These are phyloP conservation scores for Hirtodrosophila histrioides DNA, from an alignment of 2,888 invertebrate genomes.

Conservation along the genomic window DNA sequence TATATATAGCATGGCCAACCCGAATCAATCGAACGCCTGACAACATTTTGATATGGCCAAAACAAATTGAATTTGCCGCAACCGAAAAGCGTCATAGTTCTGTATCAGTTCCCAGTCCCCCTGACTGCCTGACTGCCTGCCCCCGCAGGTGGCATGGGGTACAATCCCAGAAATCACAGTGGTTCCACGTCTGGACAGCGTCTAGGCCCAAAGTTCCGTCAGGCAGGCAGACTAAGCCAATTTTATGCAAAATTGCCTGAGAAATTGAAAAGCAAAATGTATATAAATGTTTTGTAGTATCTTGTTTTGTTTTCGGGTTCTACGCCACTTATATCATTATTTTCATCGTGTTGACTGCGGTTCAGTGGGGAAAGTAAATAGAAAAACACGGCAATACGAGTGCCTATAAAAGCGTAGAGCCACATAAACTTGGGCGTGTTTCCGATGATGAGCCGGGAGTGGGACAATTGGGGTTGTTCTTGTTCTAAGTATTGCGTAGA, in stretches of 20 bases:
- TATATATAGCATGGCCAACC: constrained; percentile 24
- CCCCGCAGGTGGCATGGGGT: constrained; percentile 2
- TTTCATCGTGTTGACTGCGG: constrained; percentile 52
- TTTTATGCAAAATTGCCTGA: constrained; percentile 75
- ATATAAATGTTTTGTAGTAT: not conserved
- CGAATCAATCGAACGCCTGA: constrained; percentile 58
- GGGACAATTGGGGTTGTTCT: constrained; percentile 12
- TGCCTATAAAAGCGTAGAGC: constrained; percentile 40
- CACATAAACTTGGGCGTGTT: constrained; percentile 48
- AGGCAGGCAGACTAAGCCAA: constrained; percentile 47
- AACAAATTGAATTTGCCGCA: constrained; percentile 75
- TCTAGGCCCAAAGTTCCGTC: constrained; percentile 45
- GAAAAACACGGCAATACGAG: constrained; percentile 49
- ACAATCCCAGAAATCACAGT: constrained; percentile 30
- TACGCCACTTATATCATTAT: constrained; percentile 72
- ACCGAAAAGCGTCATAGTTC: constrained; percentile 55
- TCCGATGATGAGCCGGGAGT: constrained; percentile 20
- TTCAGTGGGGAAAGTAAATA: constrained; percentile 54
- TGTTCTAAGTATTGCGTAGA: constrained; percentile 5
- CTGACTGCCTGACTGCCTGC: no score
- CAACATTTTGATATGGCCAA: constrained; percentile 79
- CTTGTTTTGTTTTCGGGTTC: constrained; percentile 54
- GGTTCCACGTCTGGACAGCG: constrained; percentile 51
- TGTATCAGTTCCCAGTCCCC: not conserved
- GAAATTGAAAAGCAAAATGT: constrained; percentile 75